Base-by-base conservation (phyloP, 2,888 invertebrate genomes). In the Salticus scenicus region DNA sequence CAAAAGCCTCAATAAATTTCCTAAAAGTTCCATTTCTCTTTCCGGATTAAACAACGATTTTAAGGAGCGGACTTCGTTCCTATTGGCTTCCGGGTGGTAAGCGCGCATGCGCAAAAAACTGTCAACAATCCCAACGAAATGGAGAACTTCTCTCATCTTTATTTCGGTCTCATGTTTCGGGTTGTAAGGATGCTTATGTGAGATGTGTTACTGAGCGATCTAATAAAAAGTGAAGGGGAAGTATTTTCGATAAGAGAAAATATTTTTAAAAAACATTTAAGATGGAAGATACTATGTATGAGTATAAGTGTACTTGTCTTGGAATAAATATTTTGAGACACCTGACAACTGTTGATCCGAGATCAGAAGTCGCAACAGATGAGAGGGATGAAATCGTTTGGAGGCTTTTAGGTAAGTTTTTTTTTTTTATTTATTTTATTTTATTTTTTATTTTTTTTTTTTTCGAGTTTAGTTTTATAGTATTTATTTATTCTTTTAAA, bases 71-170 rank as follows among this genome's bases (percentile, higher is more conserved):
- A 20, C 63, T 30, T 64, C 8, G 17, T n/a, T 69, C 76, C 51
- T 24, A 79, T 79, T 79, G 79, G 79, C 4, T 30, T 17, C 37
- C 28, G 24, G 37, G 42, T 72, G 30, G 66, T 63, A 31, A 12
- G 2, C 33, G 70, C 72, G 79, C 79, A 79, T 72, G 79, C 79
- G 71, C 64, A 17, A 31, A 7, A 1, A 28, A 57, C 12, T 30
- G 20, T 66, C 66, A 66, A 66, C 66, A 66, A 20, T 66, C 66
- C 66, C 31, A 14, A 17, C 30, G 20, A 66, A 31, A 31, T 66
- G 30, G 66, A 66, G 24, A n/a, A 20, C 31, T 30, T 27, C 8
- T n/a, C 30, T 31, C 31, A 12, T 12, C 14, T 17, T 66, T 0
- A 24, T 17, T 66, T 7, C 66, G 30, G 8, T 17, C 66, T n/a